phyloP scores from a whole-genome alignment of 2,797 vertebrate genomes.

The Scarus forsteni region DNA sequence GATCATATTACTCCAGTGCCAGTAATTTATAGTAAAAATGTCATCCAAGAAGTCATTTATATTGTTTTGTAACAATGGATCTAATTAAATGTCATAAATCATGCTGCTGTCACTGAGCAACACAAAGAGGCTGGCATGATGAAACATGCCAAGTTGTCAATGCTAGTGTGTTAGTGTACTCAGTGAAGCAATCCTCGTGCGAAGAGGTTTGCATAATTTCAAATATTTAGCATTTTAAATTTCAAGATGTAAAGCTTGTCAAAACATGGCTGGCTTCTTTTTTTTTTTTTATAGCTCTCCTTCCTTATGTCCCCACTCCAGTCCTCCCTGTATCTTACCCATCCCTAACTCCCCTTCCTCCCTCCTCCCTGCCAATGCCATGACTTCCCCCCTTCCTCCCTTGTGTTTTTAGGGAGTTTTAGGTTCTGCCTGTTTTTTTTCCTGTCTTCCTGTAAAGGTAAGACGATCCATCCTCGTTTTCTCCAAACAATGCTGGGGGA shows the following conservation, averaged over 20 bases:
- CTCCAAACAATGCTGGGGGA: slow-evolving; percentile 71
- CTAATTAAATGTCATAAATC: slow-evolving; percentile 58
- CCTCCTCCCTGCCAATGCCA: slow-evolving; percentile 14
- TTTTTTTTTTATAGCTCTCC: neutral
- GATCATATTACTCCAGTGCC: neutral
- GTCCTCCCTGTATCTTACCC: neutral
- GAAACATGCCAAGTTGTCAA: slow-evolving; percentile 4
- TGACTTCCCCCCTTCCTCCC: slow-evolving; percentile 62
- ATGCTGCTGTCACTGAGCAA: slow-evolving; percentile 26
- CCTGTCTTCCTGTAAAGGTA: slow-evolving; percentile 80
- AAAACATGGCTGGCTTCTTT: too few species aligned
- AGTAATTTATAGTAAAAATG: slow-evolving; percentile 18
- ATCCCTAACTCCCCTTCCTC: slow-evolving; percentile 12
- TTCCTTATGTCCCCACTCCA: neutral
- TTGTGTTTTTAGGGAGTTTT: slow-evolving; percentile 76
- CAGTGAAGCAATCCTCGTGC: too few species aligned
- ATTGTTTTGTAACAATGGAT: slow-evolving; percentile 20
- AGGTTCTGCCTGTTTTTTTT: slow-evolving; percentile 68
- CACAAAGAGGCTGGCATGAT: slow-evolving; percentile 15
- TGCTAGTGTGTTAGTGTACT: neutral
- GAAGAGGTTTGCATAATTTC: too few species aligned
- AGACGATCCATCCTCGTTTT: slow-evolving; percentile 76
- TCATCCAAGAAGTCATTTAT: slow-evolving; percentile 49
- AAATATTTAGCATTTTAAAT: too few species aligned
- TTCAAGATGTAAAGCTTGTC: too few species aligned